Base-by-base conservation (phyloP, 37 sponge, comb jelly and placozoan species). In the Spongilla lacustris region DNA sequence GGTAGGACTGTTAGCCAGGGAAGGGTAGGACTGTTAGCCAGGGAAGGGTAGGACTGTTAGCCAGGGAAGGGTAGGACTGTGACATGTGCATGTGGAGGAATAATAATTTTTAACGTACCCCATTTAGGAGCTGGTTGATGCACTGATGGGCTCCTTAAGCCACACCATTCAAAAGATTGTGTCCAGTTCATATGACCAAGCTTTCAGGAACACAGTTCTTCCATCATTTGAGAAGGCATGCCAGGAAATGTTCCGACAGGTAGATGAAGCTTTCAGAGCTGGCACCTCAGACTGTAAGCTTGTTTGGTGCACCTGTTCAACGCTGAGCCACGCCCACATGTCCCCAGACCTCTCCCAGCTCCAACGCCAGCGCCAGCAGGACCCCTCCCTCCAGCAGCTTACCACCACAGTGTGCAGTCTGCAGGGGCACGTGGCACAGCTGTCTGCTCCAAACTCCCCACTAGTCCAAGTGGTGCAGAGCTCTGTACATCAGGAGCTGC, bases 251-350 rank as follows among this genome's bases (percentile, higher is more conserved):
- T 90, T 86, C 38, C 46, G 76, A 38, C 97, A 97, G 76, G 37
- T 94, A 26, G 93, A 94, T 73, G 86, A 92, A 68, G 76, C 87
- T 14, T 92, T 95, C 71, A 69, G 76, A 35, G 76, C 31, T 46
- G 96, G 96, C 50, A 95, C 91, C 26, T 6, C 76, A 13, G 83
- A 92, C 66, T 95, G 96, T 95, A 50, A 88, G 96, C n/a, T 36
- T 9, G 34, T 3, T 70, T 82, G 74, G 10, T 23, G 37, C 30
- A 9, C 3, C 25, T 6, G 25, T 11, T 10, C 5, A 9, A 11
- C 6, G 3, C 30, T 76, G 5, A 34, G 6, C 36, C 36, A 76
- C 29, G 9, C 31, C 35, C 76, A 75, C 36, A 70, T 28, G 27
- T 30, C 21, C 35, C 2, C 78, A 93, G 93, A 93, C 69, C 58